Evolutionary conservation across 2,797 vertebrate species (phyloP).

Genomic region (Clarias pachynema): DNA sequence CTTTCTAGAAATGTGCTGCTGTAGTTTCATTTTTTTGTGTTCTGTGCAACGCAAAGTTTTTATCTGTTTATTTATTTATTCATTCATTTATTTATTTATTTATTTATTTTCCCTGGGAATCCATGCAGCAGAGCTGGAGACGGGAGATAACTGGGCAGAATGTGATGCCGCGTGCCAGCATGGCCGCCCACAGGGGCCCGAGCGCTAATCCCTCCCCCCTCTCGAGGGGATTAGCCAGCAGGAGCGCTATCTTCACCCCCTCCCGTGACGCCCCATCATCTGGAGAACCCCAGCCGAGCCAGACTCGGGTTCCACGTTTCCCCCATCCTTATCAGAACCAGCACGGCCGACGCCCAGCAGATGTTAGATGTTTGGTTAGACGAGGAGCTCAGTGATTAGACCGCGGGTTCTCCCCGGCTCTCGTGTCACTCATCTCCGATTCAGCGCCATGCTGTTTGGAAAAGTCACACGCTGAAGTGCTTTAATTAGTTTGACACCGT

Average conservation of each 20-base stretch:
- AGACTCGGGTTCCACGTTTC: conserved; percentile 11
- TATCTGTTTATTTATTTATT: not conserved
- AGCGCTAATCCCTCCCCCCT: conserved; percentile 53
- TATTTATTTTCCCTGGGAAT: conserved; percentile 30
- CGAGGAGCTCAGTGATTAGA: not conserved
- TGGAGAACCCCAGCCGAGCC: conserved; percentile 33
- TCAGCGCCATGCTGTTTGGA: not conserved
- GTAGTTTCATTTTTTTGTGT: not conserved
- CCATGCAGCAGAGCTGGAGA: conserved; percentile 45
- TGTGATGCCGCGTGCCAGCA: conserved; percentile 48
- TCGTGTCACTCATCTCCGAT: not conserved
- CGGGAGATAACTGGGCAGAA: conserved; percentile 63
- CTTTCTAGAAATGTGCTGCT: not conserved
- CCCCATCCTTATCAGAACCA: not conserved
- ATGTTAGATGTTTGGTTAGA: conserved; percentile 3
- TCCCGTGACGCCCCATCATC: conserved; percentile 43
- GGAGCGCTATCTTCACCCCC: conserved; percentile 53
- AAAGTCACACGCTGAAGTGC: conserved; percentile 32
- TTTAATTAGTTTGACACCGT: conserved; percentile 46
- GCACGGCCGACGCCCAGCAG: not conserved
- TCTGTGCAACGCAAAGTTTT: not conserved
- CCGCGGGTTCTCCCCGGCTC: not conserved
- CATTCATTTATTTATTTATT: not conserved
- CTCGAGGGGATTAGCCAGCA: conserved; percentile 49
- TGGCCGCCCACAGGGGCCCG: conserved; percentile 45